Evolutionary conservation across 2,113 vertebrate species (phyloP).

Genomic region (Amphilophus citrinellus): DNA sequence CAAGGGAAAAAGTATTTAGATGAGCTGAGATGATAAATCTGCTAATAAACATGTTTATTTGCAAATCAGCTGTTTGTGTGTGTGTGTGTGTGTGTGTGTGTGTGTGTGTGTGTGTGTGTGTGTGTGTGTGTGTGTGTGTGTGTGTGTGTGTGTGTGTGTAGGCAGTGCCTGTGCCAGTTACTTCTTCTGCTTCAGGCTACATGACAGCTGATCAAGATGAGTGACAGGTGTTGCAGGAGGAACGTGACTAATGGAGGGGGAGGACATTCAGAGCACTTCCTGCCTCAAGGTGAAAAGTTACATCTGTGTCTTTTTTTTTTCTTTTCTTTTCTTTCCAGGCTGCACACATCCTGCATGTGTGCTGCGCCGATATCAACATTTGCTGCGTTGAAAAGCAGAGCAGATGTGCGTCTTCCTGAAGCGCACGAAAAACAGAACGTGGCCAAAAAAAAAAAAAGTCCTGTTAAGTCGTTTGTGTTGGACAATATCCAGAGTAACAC

Average conservation of each 20-base stretch:
- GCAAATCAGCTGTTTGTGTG: background rate
- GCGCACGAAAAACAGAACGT: background rate
- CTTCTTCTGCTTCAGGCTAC: slow-evolving; percentile 17
- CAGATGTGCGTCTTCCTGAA: background rate
- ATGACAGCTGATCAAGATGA: slow-evolving; percentile 56
- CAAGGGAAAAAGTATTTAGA: background rate
- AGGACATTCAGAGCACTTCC: background rate
- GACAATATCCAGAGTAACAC: slow-evolving; percentile 3
- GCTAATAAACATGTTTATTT: background rate
- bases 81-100: background rate
- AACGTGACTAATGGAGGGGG: slow-evolving; percentile 15
- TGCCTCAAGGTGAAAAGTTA: slow-evolving; percentile 52
- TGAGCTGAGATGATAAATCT: background rate
- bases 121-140: no score
- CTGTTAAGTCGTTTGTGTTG: background rate
- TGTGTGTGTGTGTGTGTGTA: background rate
- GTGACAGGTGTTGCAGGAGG: slow-evolving; percentile 55
- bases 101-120: no score
- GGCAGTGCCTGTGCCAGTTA: slow-evolving; percentile 26
- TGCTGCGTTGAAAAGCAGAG: background rate
- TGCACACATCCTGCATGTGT: background rate
- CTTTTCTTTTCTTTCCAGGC: background rate
- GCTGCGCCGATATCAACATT: background rate
- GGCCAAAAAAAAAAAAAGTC: background rate
- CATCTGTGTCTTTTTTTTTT: slow-evolving; percentile 17